Conservation (phyloP, 2,888 invertebrate species). For the Electrophaes corylata region DNA sequence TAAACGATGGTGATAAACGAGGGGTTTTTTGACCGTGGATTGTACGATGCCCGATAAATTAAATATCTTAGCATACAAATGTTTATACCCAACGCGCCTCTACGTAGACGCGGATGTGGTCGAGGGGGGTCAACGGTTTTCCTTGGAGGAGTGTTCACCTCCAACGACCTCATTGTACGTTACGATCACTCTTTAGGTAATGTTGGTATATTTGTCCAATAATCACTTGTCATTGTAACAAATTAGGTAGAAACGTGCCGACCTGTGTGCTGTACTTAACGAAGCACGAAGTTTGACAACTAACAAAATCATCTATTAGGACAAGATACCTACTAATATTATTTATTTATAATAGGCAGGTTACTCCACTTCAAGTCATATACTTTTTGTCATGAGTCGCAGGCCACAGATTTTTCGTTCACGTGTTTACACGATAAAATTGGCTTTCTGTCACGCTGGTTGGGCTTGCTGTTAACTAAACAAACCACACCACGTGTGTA, state of each 20-base stretch:
- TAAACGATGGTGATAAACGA: conserved; percentile 24
- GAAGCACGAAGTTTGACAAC: conserved; percentile 24
- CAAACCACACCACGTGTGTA: conserved; percentile 30
- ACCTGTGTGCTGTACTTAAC: conserved; percentile 17
- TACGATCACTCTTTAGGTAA: conserved; percentile 42
- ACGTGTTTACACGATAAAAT: conserved; percentile 65
- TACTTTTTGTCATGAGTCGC: conserved; percentile 41
- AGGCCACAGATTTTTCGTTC: conserved; percentile 52
- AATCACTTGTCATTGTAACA: conserved; percentile 34
- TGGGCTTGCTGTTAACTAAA: conserved; percentile 44
- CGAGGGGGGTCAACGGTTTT: conserved; percentile 77
- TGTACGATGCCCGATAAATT: conserved; percentile 27
- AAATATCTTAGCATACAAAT: conserved; percentile 23
- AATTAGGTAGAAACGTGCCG: neutral
- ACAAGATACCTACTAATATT: conserved; percentile 1
- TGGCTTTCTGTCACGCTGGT: conserved; percentile 53
- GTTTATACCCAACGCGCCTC: conserved; percentile 34
- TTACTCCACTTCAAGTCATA: conserved; percentile 20
- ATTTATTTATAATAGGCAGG: too few species aligned
- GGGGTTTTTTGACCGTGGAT: conserved; percentile 22
- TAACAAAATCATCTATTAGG: conserved; percentile 3
- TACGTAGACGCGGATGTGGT: conserved; percentile 63
- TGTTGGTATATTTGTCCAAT: conserved; percentile 40
- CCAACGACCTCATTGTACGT: conserved; percentile 67
- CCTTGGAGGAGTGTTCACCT: conserved; percentile 82